Evolutionary conservation across 2,797 vertebrate genomes (phyloP), one percentile per base, ranked within the genome.

Genomic region (Xiphophorus birchmanni): DNA sequence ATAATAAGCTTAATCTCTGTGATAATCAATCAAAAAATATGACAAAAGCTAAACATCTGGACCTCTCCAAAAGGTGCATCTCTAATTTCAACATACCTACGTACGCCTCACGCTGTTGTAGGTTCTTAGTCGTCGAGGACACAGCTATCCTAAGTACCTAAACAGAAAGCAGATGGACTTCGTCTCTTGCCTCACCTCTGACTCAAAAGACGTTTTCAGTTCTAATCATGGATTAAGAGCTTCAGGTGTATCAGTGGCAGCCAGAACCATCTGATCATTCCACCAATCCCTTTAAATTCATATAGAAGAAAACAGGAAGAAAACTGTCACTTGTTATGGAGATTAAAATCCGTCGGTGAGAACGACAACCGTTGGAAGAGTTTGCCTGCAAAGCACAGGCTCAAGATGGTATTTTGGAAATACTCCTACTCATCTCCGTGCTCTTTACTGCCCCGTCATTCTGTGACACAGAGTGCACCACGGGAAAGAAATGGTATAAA

Each of bases 361-460:
- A 21, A 74, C 73, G 10, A 52, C 5, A 5, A 12, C 48, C 18
- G 3, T 10, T 37, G 35, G 17, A 21, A 65, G 63, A 37, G 3
- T 72, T 45, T 29, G 10, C n/a, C 17, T 26, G 2, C 32, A 17
- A 32, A 35, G 13, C 12, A 32, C 75, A 63, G 35, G 15, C 80
- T 76, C 65, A 29, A 50, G 81, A 69, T 8, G 18, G 73, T 80
- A 8, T 40, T 56, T 84, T 54, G 45, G 18, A 75, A 81, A 79
- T 37, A 79, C 76, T 78, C 54, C 78, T 60, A 44, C 73, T 80
- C 74, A 73, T 81, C 85, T 84, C 26, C 32, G 44, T 67, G 71
- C 37, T 77, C 54, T 45, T 40, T 60, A 9, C 76, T 71, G 37
- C 26, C 65, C 78, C 32, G 75, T 48, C 58, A 5, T 52, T 80